phyloP scores from a whole-genome alignment of 2,113 vertebrate genomes.

The Noturus placidus region DNA sequence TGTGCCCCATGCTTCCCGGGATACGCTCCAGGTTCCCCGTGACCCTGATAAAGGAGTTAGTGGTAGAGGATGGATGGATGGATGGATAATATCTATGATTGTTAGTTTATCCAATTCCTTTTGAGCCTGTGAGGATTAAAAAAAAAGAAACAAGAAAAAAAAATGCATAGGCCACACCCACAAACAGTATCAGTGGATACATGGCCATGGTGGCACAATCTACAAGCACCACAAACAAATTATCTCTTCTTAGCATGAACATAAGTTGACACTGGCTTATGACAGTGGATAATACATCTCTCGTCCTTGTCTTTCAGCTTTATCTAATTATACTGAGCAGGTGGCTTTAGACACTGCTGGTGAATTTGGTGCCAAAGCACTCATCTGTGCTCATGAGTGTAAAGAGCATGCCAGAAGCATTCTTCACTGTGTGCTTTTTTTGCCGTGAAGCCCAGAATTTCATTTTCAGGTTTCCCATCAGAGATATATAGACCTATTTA shows the following conservation, averaged over 20 bases:
- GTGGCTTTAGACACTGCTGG: slow-evolving; percentile 4
- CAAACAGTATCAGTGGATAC: background rate
- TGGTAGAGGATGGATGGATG: no score
- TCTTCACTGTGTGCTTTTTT: background rate
- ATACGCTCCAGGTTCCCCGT: no score
- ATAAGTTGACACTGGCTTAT: background rate
- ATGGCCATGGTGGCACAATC: background rate
- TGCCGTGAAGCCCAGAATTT: slow-evolving; percentile 11
- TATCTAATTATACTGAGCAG: slow-evolving; percentile 21
- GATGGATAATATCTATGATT: no score
- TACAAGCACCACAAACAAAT: background rate
- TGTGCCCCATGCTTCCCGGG: no score
- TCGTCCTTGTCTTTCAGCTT: slow-evolving; percentile 7
- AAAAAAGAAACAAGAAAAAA: background rate
- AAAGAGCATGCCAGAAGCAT: slow-evolving; percentile 12
- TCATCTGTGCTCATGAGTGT: slow-evolving; percentile 24
- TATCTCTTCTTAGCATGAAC: background rate
- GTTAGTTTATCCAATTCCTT: no score
- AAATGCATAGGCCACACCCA: background rate
- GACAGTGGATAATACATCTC: background rate
- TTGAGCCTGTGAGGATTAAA: no score
- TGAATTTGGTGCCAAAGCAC: slow-evolving; percentile 20
- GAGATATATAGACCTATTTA: background rate
- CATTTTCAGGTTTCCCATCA: slow-evolving; percentile 3
- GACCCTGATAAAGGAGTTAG: no score